Evolutionary conservation across 2,113 vertebrate species (phyloP).

Genomic region (Leucosticte australis): DNA sequence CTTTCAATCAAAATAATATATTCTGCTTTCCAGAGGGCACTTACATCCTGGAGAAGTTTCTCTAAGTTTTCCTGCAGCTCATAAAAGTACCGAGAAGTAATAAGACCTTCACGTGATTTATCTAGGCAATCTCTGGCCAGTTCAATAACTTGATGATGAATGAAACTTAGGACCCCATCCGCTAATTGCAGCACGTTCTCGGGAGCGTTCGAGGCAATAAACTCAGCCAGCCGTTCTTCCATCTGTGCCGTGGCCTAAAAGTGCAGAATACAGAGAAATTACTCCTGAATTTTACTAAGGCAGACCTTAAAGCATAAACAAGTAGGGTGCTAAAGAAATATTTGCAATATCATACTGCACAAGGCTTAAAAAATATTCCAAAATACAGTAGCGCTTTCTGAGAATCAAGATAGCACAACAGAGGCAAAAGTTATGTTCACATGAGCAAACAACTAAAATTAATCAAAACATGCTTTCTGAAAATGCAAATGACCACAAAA

Average conservation of each 20-base stretch:
- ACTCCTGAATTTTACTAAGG: not conserved
- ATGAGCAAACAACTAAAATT: not conserved
- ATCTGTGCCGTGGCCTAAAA: constrained; percentile 93
- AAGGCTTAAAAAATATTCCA: not conserved
- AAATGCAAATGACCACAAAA: constrained; percentile 9
- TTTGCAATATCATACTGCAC: not conserved
- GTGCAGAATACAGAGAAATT: constrained; percentile 15
- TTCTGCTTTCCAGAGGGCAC: constrained; percentile 59
- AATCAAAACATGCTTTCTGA: not conserved
- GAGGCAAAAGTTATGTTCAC: not conserved
- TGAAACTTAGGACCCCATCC: constrained; percentile 94
- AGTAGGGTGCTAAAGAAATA: not conserved
- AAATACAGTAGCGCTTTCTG: not conserved
- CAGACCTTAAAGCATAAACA: not conserved
- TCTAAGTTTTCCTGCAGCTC: constrained; percentile 97
- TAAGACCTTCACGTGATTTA: constrained; percentile 90
- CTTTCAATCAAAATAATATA: not conserved
- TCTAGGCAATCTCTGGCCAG: constrained; percentile 94
- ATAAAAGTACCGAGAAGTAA: constrained; percentile 97
- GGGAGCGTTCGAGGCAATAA: constrained; percentile 85
- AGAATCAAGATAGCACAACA: not conserved
- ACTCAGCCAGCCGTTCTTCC: constrained; percentile 92
- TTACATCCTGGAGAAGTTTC: constrained; percentile 95
- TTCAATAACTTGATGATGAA: constrained; percentile 96
- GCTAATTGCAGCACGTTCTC: constrained; percentile 89